phyloP scores from a whole-genome alignment of 2,113 vertebrate species.

The Pleuronectes platessa region DNA sequence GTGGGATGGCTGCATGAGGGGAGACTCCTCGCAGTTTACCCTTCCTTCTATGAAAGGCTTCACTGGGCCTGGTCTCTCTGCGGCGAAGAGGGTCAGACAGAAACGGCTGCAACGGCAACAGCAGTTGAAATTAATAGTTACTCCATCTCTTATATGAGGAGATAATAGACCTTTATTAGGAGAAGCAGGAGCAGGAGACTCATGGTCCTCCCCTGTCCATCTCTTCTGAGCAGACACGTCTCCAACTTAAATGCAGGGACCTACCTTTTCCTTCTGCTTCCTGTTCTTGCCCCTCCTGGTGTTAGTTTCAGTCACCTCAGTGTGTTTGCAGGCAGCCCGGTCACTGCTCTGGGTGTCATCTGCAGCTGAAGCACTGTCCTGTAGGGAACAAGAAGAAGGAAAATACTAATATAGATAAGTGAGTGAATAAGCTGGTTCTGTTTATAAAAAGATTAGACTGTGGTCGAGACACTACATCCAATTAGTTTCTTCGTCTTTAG shows the following conservation, averaged over 20 bases:
- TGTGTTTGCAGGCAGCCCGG: constrained; percentile 72
- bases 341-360: constrained; percentile 92
- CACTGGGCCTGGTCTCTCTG: constrained; percentile 82
- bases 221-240: neutral
- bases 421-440: too few species aligned
- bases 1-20: constrained; percentile 69
- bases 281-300: constrained; percentile 79
- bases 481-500: too few species aligned
- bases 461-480: neutral
- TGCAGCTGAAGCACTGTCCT: constrained; percentile 92
- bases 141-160: neutral
- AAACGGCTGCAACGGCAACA: constrained; percentile 82
- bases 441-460: neutral
- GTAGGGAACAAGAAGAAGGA: constrained; percentile 11
- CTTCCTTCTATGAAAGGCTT: constrained; percentile 78
- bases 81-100: constrained; percentile 89
- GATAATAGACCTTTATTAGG: too few species aligned
- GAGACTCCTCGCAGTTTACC: constrained; percentile 79
- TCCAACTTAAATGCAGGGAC: neutral
- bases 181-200: neutral
- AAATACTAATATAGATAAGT: neutral
- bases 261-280: constrained; percentile 89
- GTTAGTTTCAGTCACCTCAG: constrained; percentile 69
- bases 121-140: neutral
- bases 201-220: too few species aligned